A percentile compares a stretch with the other conserved stretches of the same genome.
phyloP scores from a whole-genome alignment of 2,888 invertebrate species.

The Phragmatobia fuliginosa region DNA sequence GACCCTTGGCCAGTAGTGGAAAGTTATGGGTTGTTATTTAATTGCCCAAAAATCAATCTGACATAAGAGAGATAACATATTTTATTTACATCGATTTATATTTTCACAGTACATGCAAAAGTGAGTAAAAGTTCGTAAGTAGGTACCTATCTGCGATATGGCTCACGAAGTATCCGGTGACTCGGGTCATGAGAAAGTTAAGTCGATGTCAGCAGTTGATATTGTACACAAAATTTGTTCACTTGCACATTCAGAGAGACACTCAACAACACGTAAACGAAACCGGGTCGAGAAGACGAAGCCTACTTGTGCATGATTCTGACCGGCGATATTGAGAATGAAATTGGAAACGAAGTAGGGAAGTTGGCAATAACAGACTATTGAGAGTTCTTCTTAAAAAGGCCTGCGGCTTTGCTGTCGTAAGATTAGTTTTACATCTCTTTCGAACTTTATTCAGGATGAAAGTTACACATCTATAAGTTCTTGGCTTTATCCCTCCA shows the following conservation, averaged over 20 bases:
- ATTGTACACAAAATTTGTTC: slow-evolving; percentile 64
- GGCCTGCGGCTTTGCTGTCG: too few species aligned
- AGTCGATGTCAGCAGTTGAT: slow-evolving; percentile 58
- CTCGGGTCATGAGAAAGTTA: slow-evolving; percentile 66
- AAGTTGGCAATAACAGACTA: slow-evolving; percentile 8
- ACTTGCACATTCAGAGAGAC: slow-evolving; percentile 62
- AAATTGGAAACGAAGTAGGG: slow-evolving; percentile 5
- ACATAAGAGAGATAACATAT: not conserved
- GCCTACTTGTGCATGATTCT: slow-evolving; percentile 50
- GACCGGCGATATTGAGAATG: slow-evolving; percentile 39
- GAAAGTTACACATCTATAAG: not conserved
- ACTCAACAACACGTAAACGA: slow-evolving; percentile 63
- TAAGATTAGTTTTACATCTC: not conserved
- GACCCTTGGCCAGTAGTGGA: too few species aligned
- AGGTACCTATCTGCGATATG: not conserved
- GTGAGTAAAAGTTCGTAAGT: not conserved
- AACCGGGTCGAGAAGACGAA: slow-evolving; percentile 72
- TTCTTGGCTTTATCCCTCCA: not conserved
- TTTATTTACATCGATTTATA: not conserved
- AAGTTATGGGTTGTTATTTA: too few species aligned
- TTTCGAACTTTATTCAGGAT: not conserved
- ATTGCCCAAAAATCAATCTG: too few species aligned
- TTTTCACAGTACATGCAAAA: not conserved
- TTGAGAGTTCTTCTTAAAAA: not conserved
- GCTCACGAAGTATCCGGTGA: slow-evolving; percentile 11